Conservation (phyloP, 2,113 vertebrate genomes). For the Notarius quadriscutis region DNA sequence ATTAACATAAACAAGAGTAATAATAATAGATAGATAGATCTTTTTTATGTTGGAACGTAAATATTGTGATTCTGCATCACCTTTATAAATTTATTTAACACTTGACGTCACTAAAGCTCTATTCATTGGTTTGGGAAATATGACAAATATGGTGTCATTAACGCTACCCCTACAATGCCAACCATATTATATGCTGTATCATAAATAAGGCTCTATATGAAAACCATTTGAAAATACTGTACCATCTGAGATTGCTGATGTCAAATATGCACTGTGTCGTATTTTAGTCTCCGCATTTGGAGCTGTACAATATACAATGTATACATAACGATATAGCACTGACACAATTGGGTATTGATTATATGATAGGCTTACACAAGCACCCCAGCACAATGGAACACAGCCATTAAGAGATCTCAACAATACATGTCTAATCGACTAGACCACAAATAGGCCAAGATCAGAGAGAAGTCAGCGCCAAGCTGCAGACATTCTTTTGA, state of each 20-base stretch:
- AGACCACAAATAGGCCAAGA: constrained; percentile 65
- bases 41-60: neutral
- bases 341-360: constrained; percentile 72
- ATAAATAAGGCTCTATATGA: neutral
- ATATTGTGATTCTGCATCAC: neutral
- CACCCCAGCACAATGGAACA: constrained; percentile 58
- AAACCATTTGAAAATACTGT: neutral
- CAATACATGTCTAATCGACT: constrained; percentile 57
- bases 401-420: constrained; percentile 69
- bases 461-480: constrained; percentile 42
- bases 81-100: too few species aligned
- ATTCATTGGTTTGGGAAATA: neutral
- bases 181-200: neutral
- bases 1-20: neutral
- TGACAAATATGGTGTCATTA: neutral
- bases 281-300: constrained; percentile 55
- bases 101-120: neutral
- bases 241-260: neutral
- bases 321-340: constrained; percentile 71
- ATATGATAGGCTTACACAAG: constrained; percentile 71
- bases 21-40: neutral
- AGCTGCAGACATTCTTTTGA: constrained; percentile 30
- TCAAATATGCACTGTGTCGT: constrained; percentile 6
- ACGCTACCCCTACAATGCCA: neutral
- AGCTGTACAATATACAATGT: constrained; percentile 72